Percentiles rank a stretch among this genome's conserved stretches.
phyloP scores from a whole-genome alignment of 2,888 invertebrate species.

The Melinaea marsaeus region DNA sequence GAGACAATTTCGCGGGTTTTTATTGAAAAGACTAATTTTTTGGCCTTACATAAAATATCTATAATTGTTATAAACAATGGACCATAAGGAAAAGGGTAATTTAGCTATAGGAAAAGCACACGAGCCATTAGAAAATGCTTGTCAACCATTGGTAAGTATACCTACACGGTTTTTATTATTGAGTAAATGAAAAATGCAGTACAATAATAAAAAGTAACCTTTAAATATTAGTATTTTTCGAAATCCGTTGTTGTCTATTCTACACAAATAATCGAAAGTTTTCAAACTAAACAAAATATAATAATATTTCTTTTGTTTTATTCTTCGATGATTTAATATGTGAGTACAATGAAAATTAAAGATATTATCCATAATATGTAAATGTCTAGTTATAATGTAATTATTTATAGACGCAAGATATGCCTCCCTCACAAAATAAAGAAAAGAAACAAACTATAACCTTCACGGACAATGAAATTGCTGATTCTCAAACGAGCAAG shows the following conservation, averaged over 20 bases:
- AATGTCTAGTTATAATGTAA: not conserved
- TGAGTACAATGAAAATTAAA: too few species aligned
- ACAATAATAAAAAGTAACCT: not conserved
- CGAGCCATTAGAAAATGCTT: constrained; percentile 60
- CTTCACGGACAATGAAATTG: constrained; percentile 43
- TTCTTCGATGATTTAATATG: too few species aligned
- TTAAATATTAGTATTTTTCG: not conserved
- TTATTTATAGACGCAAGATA: constrained; percentile 8
- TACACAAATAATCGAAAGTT: too few species aligned
- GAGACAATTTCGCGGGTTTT: not conserved
- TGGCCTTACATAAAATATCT: constrained; percentile 3
- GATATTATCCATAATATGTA: too few species aligned
- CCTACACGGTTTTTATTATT: not conserved
- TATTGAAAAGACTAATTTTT: constrained; percentile 20
- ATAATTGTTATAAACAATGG: constrained; percentile 4
- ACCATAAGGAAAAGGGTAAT: constrained; percentile 48
- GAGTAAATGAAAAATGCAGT: not conserved
- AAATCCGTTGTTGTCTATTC: too few species aligned
- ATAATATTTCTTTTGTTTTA: too few species aligned
- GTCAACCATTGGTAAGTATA: constrained; percentile 46
- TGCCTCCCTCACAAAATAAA: constrained; percentile 3
- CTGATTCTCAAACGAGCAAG: constrained; percentile 49
- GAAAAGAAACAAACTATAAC: constrained; percentile 37
- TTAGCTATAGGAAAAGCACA: constrained; percentile 54
- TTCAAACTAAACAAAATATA: too few species aligned